Percentiles rank a stretch among this genome's conserved stretches.
Conservation (phyloP, 2,888 invertebrate genomes). For the Sesia bembeciformis region DNA sequence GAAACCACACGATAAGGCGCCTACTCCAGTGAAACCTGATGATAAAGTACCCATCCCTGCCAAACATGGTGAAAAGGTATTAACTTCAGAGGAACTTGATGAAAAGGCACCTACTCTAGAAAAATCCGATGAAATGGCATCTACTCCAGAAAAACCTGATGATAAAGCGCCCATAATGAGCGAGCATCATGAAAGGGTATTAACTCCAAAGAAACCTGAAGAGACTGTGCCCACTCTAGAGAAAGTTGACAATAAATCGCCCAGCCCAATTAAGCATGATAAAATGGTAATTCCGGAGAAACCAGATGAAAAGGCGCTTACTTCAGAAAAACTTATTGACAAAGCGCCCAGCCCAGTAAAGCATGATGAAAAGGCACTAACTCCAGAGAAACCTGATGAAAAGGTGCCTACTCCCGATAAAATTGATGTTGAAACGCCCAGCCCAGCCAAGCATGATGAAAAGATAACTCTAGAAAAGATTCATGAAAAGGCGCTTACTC, state of each 20-base stretch:
- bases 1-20: slow-evolving; percentile 5
- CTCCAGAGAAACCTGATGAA: background rate
- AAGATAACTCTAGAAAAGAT: slow-evolving; percentile 1
- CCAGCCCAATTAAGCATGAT: background rate
- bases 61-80: background rate
- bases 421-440: slow-evolving; percentile 3
- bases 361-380: background rate
- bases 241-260: background rate
- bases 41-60: background rate
- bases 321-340: background rate
- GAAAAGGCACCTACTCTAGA: slow-evolving; percentile 4
- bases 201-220: too few relatives aligned
- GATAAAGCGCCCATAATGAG: slow-evolving; percentile 1
- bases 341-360: background rate
- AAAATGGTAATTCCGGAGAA: slow-evolving; percentile 1
- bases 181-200: too few relatives aligned
- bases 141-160: slow-evolving; percentile 1
- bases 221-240: background rate
- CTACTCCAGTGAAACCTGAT: slow-evolving; percentile 6
- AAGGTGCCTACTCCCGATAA: background rate
- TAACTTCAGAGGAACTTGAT: background rate
- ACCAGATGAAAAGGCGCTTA: background rate
- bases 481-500: background rate
- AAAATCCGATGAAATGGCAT: background rate
- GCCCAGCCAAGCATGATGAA: slow-evolving; percentile 1